Conservation (phyloP, 2,113 vertebrate genomes). For the Chaetops frenatus region DNA sequence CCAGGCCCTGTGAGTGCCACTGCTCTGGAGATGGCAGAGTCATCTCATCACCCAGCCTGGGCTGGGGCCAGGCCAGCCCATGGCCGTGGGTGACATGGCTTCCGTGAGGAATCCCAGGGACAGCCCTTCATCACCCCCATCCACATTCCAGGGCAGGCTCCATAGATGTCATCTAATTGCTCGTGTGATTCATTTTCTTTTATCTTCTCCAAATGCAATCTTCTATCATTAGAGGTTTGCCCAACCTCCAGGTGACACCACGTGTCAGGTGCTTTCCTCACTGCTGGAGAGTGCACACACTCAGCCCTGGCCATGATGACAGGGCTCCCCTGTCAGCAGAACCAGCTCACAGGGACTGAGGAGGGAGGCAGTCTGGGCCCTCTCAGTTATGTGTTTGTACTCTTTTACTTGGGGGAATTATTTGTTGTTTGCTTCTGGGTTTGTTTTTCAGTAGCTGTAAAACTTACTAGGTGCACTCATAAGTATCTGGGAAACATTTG, state of each 20-base stretch:
- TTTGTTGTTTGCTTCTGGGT: neutral
- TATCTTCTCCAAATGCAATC: neutral
- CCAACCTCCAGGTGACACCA: neutral
- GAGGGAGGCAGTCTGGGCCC: neutral
- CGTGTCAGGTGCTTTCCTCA: neutral
- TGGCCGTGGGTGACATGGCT: accelerated
- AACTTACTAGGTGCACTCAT: neutral
- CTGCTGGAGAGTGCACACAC: neutral
- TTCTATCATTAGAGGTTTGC: neutral
- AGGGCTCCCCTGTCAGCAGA: neutral
- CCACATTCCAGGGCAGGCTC: neutral
- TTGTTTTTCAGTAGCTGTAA: neutral
- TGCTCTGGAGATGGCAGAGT: accelerated
- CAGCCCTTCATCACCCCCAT: neutral
- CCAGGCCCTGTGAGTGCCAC: neutral
- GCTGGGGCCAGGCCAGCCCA: neutral
- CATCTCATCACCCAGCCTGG: neutral
- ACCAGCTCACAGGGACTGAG: neutral
- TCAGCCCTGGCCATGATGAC: neutral
- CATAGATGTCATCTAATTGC: neutral
- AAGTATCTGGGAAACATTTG: neutral
- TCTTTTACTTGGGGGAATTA: neutral
- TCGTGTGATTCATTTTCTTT: neutral
- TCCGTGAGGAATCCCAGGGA: neutral
- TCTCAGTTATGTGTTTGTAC: neutral